phyloP scores from a whole-genome alignment of 2,797 vertebrate genomes.

The Enoplosus armatus region DNA sequence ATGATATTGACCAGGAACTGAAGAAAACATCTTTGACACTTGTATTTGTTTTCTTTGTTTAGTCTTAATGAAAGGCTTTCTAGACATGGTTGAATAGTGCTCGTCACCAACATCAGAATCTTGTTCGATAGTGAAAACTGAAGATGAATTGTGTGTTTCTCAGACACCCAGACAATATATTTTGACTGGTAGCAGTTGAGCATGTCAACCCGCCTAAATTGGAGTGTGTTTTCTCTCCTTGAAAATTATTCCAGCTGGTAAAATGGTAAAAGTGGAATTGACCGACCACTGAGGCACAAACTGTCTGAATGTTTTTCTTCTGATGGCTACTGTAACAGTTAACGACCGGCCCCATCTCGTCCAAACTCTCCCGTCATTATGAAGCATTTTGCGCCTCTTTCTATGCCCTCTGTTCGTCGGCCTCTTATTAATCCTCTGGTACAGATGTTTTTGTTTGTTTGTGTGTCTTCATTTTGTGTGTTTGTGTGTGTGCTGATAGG shows the following conservation, averaged over 20 bases:
- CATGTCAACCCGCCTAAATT: slow-evolving; percentile 35
- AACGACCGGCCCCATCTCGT: neutral
- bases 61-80: slow-evolving; percentile 12
- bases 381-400: slow-evolving; percentile 6
- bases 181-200: slow-evolving; percentile 20
- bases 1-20: no score
- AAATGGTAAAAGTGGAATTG: slow-evolving; percentile 36
- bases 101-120: neutral
- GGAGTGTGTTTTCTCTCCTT: slow-evolving; percentile 20
- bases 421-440: slow-evolving; percentile 1
- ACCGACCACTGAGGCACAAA: neutral
- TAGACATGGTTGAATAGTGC: neutral
- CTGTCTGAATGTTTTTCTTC: slow-evolving; percentile 25
- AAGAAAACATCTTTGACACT: neutral
- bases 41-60: neutral
- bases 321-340: neutral
- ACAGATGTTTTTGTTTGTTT: slow-evolving; percentile 39
- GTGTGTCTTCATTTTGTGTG: slow-evolving; percentile 6
- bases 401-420: neutral
- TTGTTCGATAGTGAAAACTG: neutral
- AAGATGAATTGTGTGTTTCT: slow-evolving; percentile 28
- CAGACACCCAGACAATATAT: neutral
- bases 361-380: slow-evolving; percentile 16
- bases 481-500: slow-evolving; percentile 59
- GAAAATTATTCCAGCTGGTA: slow-evolving; percentile 23